Percentiles rank a stretch among this genome's conserved stretches.
Conservation (phyloP, 2,888 invertebrate genomes). For the Neuroscelio doddi region DNA sequence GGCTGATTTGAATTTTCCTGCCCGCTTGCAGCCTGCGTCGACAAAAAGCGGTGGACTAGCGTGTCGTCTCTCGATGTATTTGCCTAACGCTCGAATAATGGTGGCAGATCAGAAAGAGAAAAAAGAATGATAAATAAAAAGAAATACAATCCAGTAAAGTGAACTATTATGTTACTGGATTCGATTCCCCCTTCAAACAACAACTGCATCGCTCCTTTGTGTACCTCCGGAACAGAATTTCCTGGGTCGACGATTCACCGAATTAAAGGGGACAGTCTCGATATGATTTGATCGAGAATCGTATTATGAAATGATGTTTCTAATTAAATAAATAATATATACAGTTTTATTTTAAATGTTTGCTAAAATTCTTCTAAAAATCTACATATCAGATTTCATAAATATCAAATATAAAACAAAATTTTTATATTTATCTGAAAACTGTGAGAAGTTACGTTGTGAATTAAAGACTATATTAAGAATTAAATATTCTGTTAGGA, state of each 20-base stretch:
- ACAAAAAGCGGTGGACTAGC: conserved; percentile 61
- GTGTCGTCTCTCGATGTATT: conserved; percentile 62
- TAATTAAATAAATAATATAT: too few relatives aligned
- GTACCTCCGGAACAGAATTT: conserved; percentile 20
- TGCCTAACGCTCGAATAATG: conserved; percentile 70
- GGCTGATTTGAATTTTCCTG: conserved; percentile 70
- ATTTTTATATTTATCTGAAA: too few relatives aligned
- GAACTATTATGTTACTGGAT: conserved; percentile 43
- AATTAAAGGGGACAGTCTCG: conserved; percentile 40
- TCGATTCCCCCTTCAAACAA: conserved; percentile 26
- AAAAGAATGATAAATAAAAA: conserved; percentile 43
- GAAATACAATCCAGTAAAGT: conserved; percentile 40
- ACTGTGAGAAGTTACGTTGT: too few relatives aligned
- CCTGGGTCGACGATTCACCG: conserved; percentile 25
- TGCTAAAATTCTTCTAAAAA: too few relatives aligned
- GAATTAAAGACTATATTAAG: too few relatives aligned
- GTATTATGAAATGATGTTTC: conserved; percentile 28
- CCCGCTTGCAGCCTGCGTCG: conserved; percentile 37
- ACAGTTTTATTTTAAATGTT: too few relatives aligned
- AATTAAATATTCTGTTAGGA: too few relatives aligned
- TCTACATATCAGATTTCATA: too few relatives aligned
- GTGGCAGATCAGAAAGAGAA: conserved; percentile 52
- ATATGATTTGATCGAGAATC: conserved; percentile 19
- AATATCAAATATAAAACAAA: too few relatives aligned
- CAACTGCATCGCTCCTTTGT: conserved; percentile 11